These are phyloP conservation scores for Leptinotarsa defecta DNA, from an alignment of 1,140 invertebrate genomes.

Conservation along the genomic window DNA sequence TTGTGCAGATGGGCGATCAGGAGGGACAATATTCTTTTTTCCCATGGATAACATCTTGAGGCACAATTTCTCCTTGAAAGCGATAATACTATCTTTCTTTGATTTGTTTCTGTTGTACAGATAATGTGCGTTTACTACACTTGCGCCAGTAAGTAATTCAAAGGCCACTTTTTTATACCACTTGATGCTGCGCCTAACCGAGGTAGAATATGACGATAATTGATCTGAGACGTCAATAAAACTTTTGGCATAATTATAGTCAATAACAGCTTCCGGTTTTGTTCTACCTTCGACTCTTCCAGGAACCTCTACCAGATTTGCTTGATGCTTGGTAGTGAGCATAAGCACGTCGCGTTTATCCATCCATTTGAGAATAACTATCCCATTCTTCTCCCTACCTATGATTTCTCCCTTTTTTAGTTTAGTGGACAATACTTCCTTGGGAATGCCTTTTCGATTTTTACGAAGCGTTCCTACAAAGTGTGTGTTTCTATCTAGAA, in stretches of 20 bases:
- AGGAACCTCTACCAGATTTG: neutral
- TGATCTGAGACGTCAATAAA: conserved; percentile 39
- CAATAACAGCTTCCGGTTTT: conserved; percentile 53
- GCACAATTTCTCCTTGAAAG: neutral
- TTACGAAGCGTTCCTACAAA: conserved; percentile 55
- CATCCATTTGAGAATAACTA: conserved; percentile 53
- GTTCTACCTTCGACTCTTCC: conserved; percentile 29
- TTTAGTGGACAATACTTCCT: conserved; percentile 49
- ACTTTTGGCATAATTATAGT: conserved; percentile 55
- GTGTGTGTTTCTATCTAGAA: conserved; percentile 58
- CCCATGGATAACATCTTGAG: neutral
- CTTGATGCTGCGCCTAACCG: conserved; percentile 38
- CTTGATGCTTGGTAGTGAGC: conserved; percentile 25
- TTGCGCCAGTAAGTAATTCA: conserved; percentile 18
- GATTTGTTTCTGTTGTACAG: neutral
- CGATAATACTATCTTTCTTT: neutral
- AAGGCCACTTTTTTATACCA: conserved; percentile 20
- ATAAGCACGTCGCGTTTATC: conserved; percentile 38
- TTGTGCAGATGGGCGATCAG: conserved; percentile 11
- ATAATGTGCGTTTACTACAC: conserved; percentile 12
- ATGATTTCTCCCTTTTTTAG: conserved; percentile 53
- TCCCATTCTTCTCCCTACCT: conserved; percentile 56
- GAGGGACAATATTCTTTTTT: conserved; percentile 5
- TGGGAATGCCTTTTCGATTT: conserved; percentile 52
- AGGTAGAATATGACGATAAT: conserved; percentile 32